Base-by-base conservation (phyloP, 2,888 invertebrate species). In the Rhingia campestris region DNA sequence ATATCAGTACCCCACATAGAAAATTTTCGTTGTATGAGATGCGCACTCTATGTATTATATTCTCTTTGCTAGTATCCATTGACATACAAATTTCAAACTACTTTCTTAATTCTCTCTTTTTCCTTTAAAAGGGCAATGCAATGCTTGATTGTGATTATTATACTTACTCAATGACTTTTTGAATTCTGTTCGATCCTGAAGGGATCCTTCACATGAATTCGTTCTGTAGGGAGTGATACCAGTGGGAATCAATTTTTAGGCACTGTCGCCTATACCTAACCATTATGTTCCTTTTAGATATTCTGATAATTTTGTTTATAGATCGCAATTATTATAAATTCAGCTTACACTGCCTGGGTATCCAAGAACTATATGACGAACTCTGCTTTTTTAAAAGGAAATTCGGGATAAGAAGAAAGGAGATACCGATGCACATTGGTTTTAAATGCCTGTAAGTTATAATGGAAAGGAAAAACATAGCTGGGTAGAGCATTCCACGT, bases 241-340 rank as follows among this genome's bases (percentile, higher is more conserved):
- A 53, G 63, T 63, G 10, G 32, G 41, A 37, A 58, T 64, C 0
- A 51, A 49, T 56, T 75, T 75, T 6, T 66, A 51, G 10, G 49
- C 51, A 59, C 80, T 80, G 53, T 86, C 85, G 5, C 72, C 86
- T 41, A 67, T 75, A n/a, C n/a, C n/a, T 12, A 81, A 22, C 22
- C 2, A 22, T 22, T 22, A 1, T 22, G 22, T 2, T 14, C 81
- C 79, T 9, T 43, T 70, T 4, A 86, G 30, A 12, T 61, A 70
- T 6, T 74, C 70, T 3, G 39, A 6, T 3, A 64, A 7, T 45
- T 75, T 63, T 54, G 54, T 72, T 10, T 53, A 61, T 6, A 84
- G 69, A 10, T 70, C 58, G 41, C 56, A 80, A 22, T 85, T 85
- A 14, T 86, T 86, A 35, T 66, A 76, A 9, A 86, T 82, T 51